Percentiles rank a stretch among this genome's conserved stretches.
Evolutionary conservation across 2,797 vertebrate genomes (phyloP).

Genomic region (Sciaenops ocellatus): DNA sequence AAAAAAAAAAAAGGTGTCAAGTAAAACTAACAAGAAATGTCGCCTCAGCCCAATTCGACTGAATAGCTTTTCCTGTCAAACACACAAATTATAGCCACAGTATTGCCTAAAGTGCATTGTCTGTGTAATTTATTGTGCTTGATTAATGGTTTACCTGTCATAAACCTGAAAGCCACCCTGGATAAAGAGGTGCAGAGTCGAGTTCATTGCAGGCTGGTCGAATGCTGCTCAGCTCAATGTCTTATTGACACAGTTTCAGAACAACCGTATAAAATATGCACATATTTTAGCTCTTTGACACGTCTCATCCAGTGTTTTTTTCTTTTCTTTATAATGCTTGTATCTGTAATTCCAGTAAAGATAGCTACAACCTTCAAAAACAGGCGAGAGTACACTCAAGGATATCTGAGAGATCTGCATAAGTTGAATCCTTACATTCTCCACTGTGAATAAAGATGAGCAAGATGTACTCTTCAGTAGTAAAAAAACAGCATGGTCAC

Average conservation of each 20-base stretch:
- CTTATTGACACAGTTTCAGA: slow-evolving; percentile 15
- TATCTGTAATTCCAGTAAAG: slow-evolving; percentile 7
- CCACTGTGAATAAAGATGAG: background rate
- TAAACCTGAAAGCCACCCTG: slow-evolving; percentile 34
- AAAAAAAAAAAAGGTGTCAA: slow-evolving; percentile 1
- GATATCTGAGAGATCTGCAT: slow-evolving; percentile 29
- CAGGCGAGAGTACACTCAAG: background rate
- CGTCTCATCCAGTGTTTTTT: background rate
- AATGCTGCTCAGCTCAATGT: slow-evolving; percentile 8
- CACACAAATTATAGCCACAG: slow-evolving; percentile 37
- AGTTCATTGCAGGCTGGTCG: slow-evolving; percentile 9
- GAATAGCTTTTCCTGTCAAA: slow-evolving; percentile 51
- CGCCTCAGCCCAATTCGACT: slow-evolving; percentile 15
- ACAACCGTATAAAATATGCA: slow-evolving; percentile 33
- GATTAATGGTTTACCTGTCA: slow-evolving; percentile 40
- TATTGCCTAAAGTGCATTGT: slow-evolving; percentile 10
- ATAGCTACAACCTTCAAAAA: slow-evolving; percentile 21
- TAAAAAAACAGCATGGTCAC: too few relatives aligned
- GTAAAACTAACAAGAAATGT: slow-evolving; percentile 23
- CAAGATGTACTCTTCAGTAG: background rate
- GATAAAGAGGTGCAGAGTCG: slow-evolving; percentile 12
- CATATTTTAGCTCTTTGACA: slow-evolving; percentile 14
- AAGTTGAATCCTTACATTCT: background rate
- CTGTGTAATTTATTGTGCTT: slow-evolving; percentile 19
- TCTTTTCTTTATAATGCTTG: background rate